These are phyloP conservation scores for Microhierax caerulescens DNA, from an alignment of 2,797 vertebrate genomes.

Conservation along the genomic window DNA sequence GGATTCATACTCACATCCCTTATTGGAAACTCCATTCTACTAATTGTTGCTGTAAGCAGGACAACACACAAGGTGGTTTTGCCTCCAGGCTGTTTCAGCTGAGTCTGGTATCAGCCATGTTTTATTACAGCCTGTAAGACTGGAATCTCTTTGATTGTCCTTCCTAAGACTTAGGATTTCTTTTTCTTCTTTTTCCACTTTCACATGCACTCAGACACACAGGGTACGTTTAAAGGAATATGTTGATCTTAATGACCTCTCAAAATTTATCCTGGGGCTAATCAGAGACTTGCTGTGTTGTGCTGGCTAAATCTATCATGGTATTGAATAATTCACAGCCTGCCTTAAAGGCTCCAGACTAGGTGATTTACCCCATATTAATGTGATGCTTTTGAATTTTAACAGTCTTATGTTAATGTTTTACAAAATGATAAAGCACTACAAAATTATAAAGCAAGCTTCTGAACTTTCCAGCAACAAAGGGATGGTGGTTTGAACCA, in stretches of 20 bases:
- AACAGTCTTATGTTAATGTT: conserved; percentile 53
- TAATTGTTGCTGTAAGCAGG: conserved; percentile 19
- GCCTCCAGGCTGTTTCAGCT: conserved; percentile 14
- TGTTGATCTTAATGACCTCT: conserved; percentile 42
- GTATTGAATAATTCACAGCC: conserved; percentile 63
- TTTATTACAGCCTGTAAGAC: neutral
- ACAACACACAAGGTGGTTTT: neutral
- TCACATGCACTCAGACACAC: neutral
- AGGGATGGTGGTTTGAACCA: neutral
- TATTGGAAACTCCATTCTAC: neutral
- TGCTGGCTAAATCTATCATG: conserved; percentile 33
- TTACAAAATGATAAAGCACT: conserved; percentile 44
- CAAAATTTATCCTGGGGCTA: conserved; percentile 58
- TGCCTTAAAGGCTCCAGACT: conserved; percentile 51
- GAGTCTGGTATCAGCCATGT: neutral
- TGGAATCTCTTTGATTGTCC: neutral
- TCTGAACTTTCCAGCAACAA: neutral
- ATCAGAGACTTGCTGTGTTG: conserved; percentile 40
- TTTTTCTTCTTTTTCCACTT: neutral
- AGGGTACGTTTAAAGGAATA: conserved; percentile 10
- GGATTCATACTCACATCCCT: neutral
- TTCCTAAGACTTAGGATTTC: neutral
- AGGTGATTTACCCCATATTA: conserved; percentile 57
- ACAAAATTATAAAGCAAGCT: conserved; percentile 42
- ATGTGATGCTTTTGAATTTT: conserved; percentile 59